Percentiles rank a stretch among this genome's conserved stretches.
Evolutionary conservation across 2,888 invertebrate genomes (phyloP).

Genomic region (Argynnis bischoffii): DNA sequence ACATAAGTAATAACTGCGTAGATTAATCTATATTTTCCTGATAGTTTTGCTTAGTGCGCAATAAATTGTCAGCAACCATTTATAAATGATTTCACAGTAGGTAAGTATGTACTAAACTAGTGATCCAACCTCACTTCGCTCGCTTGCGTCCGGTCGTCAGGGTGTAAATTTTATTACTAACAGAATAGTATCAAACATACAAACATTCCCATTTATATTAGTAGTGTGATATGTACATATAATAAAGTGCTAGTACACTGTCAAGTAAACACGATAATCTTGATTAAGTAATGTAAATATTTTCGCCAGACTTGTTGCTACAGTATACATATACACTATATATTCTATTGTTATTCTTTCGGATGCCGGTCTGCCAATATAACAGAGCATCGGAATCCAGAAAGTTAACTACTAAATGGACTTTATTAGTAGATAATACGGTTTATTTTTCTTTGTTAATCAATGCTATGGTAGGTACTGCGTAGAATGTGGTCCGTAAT

Average conservation of each 20-base stretch:
- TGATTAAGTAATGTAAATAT: slow-evolving; percentile 14
- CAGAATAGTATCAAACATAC: too few relatives aligned
- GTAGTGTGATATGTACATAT: too few relatives aligned
- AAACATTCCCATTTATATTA: too few relatives aligned
- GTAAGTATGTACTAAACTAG: too few relatives aligned
- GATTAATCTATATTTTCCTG: background rate
- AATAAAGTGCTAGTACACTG: background rate
- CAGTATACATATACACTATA: background rate
- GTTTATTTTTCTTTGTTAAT: slow-evolving; percentile 3
- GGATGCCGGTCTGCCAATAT: slow-evolving; percentile 24
- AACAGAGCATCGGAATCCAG: slow-evolving; percentile 3
- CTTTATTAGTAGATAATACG: slow-evolving; percentile 5
- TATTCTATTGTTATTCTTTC: slow-evolving; percentile 27
- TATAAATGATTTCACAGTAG: background rate
- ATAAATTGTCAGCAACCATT: background rate
- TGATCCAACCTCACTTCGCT: too few relatives aligned
- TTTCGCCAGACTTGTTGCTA: slow-evolving; percentile 9
- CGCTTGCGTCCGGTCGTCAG: too few relatives aligned
- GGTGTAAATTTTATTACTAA: too few relatives aligned
- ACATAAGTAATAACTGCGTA: too few relatives aligned
- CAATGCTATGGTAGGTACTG: slow-evolving; percentile 15
- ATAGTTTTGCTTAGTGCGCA: background rate
- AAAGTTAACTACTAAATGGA: background rate
- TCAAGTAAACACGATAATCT: background rate
- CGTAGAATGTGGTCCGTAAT: slow-evolving; percentile 34